Base-by-base conservation (phyloP, 2,797 vertebrate genomes). In the Typhlichthys eigenmanni region DNA sequence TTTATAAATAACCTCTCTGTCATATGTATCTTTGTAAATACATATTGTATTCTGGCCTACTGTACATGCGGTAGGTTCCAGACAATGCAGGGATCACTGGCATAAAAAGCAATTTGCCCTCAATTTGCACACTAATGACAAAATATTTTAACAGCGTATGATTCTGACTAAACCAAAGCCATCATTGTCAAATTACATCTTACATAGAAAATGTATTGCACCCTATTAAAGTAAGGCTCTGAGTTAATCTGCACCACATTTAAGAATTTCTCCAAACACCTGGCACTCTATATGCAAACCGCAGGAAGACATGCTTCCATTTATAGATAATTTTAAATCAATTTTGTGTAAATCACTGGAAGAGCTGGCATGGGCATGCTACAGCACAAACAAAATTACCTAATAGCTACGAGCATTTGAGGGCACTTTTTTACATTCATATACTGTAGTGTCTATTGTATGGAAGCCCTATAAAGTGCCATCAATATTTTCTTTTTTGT, bases 181-280 rank as follows among this genome's bases (percentile, higher is more conserved):
- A 82, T 87, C 61, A 85, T 72, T 67, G 68, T 56, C 55, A 72
- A 81, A 80, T 81, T 69, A 59, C 81, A 70, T 64, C 16, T 32
- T 74, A 74, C 57, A 62, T 67, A 50, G 64, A 66, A 63, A 66
- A 74, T 67, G 64, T 62, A 68, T 64, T 64, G 47, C 63, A 68
- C 47, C 54, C 66, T 45, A 61, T 84, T 79, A 75, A 49, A 75
- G 80, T 58, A 71, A 78, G 80, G 83, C 83, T 75, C 72, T 6
- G 13, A 60, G 73, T 75, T 77, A 85, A 87, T 89, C 61, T 81
- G 75, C 29, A 52, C 16, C 70, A 78, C 75, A 83, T 84, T 78
- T 66, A 57, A 69, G 63, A 73, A 76, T 76, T 71, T 74, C 75
- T 54, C 64, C 56, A 71, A 81, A 84, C 83, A 90, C 82, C 85